Percentiles rank a stretch among this genome's conserved stretches.
These are phyloP conservation scores for Potamilus streckersoni DNA, from an alignment of 1,140 invertebrate species.

Conservation along the genomic window DNA sequence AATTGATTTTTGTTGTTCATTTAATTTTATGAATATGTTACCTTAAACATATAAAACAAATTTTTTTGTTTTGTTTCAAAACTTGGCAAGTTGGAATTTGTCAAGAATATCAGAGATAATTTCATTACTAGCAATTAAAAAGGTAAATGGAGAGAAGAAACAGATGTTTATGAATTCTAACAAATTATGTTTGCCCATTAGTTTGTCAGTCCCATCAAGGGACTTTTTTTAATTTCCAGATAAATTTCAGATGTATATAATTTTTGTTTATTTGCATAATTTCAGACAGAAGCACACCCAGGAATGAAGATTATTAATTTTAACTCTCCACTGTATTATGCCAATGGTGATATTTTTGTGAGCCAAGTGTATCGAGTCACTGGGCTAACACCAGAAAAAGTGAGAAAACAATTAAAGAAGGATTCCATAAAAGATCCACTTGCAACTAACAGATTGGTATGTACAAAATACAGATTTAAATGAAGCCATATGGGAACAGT, in stretches of 20 bases:
- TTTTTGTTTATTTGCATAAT: background rate
- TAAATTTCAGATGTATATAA: background rate
- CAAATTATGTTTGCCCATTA: too few relatives aligned
- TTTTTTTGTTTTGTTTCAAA: background rate
- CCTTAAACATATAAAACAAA: background rate
- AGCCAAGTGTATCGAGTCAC: constrained; percentile 44
- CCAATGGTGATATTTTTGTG: constrained; percentile 55
- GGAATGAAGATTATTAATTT: constrained; percentile 45
- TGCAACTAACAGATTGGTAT: too few relatives aligned
- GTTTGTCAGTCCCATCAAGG: too few relatives aligned
- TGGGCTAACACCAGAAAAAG: constrained; percentile 45
- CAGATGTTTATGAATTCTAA: too few relatives aligned
- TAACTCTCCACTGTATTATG: constrained; percentile 55
- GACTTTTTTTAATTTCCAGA: background rate
- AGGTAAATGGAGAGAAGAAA: too few relatives aligned
- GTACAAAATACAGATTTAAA: too few relatives aligned
- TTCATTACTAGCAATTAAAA: too few relatives aligned
- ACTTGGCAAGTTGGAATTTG: background rate
- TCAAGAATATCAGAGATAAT: too few relatives aligned
- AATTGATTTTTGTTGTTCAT: too few relatives aligned
- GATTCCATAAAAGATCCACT: too few relatives aligned
- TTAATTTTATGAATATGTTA: too few relatives aligned
- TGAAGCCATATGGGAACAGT: too few relatives aligned
- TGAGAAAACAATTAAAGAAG: constrained; percentile 45
- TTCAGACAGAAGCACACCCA: constrained; percentile 39